Evolutionary conservation across 2,888 invertebrate genomes (phyloP), one percentile per base, ranked within the genome.

Genomic region (Volucella bombylans): DNA sequence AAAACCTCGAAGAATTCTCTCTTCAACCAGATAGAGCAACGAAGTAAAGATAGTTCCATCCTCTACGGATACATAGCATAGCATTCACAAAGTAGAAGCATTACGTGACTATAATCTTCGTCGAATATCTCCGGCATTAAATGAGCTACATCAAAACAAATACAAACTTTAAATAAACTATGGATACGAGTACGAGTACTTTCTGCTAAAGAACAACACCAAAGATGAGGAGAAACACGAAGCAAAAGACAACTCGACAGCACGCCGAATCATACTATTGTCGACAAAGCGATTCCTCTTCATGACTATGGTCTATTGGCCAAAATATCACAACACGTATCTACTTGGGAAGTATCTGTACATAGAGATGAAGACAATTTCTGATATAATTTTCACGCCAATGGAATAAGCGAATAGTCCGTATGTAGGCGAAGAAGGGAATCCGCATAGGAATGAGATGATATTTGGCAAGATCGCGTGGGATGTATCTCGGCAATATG

Each of bases 311-410:
- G 79, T 80, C 74, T 74, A 76, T 47, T 85, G 83, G 50, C 76
- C 76, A 85, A 80, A 85, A 76, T 31, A 76, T 61, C 57, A 38
- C 67, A 41, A 18, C 9, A 45, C 15, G 18, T 3, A n/a, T 31
- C 2, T 15, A 55, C 23, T 3, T 49, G 47, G 45, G 38, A 74
- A 57, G 67, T 59, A 71, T 15, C 55, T 73, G 67, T 61, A 65
- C 38, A 45, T 47, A 39, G 12, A 39, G 55, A 45, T 54, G 71
- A 76, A 80, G 52, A 67, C 85, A 76, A 85, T 80, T 80, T 85
- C 83, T 79, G 83, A 83, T 76, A 76, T 67, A 72, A 74, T 80
- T 80, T 80, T 80, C 76, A 78, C 85, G 72, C 76, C 71, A 57
- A 61, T 71, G 14, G 61, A 71, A 74, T 65, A 31, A 31, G 78